Conservation (phyloP, 2,797 vertebrate genomes). For the Merluccius polli region DNA sequence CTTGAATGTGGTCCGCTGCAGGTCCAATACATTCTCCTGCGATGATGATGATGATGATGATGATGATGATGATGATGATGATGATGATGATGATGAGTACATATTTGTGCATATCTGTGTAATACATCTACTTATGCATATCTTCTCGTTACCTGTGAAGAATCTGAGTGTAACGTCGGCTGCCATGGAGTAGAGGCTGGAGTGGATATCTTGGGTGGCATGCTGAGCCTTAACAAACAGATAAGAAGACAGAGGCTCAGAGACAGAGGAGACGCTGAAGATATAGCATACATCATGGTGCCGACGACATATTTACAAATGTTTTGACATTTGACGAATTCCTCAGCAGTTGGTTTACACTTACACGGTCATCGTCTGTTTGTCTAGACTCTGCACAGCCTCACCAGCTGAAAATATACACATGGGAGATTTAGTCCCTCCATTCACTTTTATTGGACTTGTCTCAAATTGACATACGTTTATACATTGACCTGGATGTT, state of each 20-base stretch:
- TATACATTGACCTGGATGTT: constrained; percentile 22
- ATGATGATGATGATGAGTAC: not conserved
- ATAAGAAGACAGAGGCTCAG: constrained; percentile 7
- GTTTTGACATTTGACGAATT: constrained; percentile 31
- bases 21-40: not conserved
- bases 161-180: constrained; percentile 27
- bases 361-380: constrained; percentile 53
- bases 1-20: not conserved
- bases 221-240: constrained; percentile 37
- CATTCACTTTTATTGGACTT: constrained; percentile 38
- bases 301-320: not conserved
- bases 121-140: not conserved
- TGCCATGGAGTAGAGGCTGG: constrained; percentile 37
- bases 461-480: not conserved
- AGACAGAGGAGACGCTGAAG: not conserved
- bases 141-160: constrained; percentile 38
- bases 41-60: not conserved
- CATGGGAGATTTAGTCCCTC: constrained; percentile 22
- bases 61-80: not conserved
- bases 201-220: constrained; percentile 25
- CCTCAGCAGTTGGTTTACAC: constrained; percentile 29
- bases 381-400: constrained; percentile 36
- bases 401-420: constrained; percentile 43
- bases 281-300: not conserved
- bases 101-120: constrained; percentile 1